Conservation (phyloP, 2,797 vertebrate genomes). For the Lycodopsis pacificus region DNA sequence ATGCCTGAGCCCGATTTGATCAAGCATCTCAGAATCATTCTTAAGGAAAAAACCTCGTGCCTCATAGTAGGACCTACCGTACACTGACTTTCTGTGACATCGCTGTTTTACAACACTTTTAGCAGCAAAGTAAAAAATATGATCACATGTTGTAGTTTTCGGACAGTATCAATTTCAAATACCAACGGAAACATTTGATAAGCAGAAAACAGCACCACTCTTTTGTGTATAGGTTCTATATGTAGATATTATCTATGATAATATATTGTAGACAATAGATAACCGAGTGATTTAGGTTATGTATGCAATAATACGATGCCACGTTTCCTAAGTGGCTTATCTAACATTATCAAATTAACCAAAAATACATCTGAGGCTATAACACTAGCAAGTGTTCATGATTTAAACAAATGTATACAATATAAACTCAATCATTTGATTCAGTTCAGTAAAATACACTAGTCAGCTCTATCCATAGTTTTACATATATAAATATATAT, state of each 20-base stretch:
- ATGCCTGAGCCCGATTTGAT: neutral
- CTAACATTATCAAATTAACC: neutral
- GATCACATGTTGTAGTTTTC: neutral
- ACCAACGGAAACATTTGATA: neutral
- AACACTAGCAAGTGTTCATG: too few relatives aligned
- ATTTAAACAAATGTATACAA: neutral
- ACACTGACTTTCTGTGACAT: neutral
- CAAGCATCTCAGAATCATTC: neutral
- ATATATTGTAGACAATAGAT: neutral
- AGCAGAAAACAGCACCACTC: neutral
- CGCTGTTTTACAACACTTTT: too few relatives aligned
- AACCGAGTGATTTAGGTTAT: neutral
- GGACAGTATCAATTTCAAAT: neutral
- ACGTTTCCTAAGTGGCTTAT: neutral
- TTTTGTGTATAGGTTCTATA: neutral
- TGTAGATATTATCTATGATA: neutral
- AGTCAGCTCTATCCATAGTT: too few relatives aligned
- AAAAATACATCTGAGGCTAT: neutral
- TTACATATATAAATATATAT: too few relatives aligned
- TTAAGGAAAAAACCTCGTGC: neutral
- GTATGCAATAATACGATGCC: too few relatives aligned
- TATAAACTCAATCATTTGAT: neutral
- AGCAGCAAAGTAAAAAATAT: too few relatives aligned
- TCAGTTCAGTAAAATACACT: neutral
- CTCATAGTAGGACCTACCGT: neutral